Evolutionary conservation across 2,113 vertebrate species (phyloP).

Genomic region (Salvator merianae): DNA sequence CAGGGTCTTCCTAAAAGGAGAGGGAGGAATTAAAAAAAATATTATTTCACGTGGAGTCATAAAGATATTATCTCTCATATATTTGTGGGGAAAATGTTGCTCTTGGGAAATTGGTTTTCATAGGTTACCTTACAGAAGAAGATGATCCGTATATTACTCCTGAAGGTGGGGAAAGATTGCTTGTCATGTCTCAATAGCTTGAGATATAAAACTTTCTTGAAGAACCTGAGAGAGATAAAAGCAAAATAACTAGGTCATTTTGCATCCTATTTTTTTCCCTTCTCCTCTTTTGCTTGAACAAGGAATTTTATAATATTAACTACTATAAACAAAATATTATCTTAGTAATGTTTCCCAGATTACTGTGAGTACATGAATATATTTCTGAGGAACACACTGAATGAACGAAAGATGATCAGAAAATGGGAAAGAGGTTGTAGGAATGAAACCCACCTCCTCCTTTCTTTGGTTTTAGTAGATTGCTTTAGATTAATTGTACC

Average conservation of each 20-base stretch:
- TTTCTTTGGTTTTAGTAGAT: background rate
- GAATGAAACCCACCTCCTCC: background rate
- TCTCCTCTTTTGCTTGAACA: background rate
- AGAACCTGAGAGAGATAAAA: conserved; percentile 4
- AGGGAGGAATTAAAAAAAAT: conserved; percentile 7
- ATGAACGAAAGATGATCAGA: conserved; percentile 4
- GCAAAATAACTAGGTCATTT: conserved; percentile 17
- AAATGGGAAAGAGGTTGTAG: background rate
- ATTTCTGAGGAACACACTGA: background rate
- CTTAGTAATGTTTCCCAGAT: conserved; percentile 22
- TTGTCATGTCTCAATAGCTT: background rate
- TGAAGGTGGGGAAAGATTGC: background rate
- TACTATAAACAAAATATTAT: background rate
- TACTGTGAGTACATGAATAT: background rate
- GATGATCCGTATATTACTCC: conserved; percentile 20
- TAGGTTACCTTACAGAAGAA: background rate
- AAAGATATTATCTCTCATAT: conserved; percentile 28
- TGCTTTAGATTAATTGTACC: background rate
- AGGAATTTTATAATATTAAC: conserved; percentile 2
- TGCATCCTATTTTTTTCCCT: background rate
- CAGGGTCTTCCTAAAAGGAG: conserved; percentile 1
- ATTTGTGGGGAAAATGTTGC: background rate
- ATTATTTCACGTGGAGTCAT: conserved; percentile 29
- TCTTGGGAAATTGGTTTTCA: conserved; percentile 10
- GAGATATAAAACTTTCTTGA: background rate